Evolutionary conservation across 2,113 vertebrate species (phyloP), one percentile per base, ranked within the genome.

Genomic region (Blennius ocellaris): DNA sequence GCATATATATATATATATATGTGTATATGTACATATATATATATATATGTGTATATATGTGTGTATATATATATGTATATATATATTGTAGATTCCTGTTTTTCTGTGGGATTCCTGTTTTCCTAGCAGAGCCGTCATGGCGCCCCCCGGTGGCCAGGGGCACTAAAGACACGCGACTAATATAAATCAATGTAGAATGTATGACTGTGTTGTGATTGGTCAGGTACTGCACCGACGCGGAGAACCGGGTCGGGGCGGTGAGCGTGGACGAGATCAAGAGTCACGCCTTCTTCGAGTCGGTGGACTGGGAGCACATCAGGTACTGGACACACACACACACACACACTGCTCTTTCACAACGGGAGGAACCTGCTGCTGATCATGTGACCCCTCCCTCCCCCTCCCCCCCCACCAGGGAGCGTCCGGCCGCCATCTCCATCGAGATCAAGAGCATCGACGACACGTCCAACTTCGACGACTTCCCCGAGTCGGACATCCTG

Each of bases 251-350:
- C 49, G 97, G 98, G 56, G 96, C 97, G 15, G 94, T 89, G 50
- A 96, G 95, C 50, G 95, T 99, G 54, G 98, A 99, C 57, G 98
- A 99, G 89, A 98, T 99, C 55, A 99, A 99, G 84, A 93, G 85
- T 66, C 97, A 99, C 48, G 90, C 88, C 0, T 99, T 99, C 86
- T 99, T 99, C 86, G 97, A 99, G 93, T 94, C 95, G 0, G 97
- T 99, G 16, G 98, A 99, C 92, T 99, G 97, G 98, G 97, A 97
- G 21, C 98, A 99, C 79, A 97, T 98, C 92, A 97, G 98, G 98
- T 98, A 94, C 48, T 40, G 6, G 15, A 59, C 30, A 12, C 9
- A 1, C n/a, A n/a, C n/a, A 6, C 5, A 11, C 14, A 6, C 45
- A 7, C 45, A n/a, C 2, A n/a, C 11, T n/a, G 45, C 6, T 7